These are phyloP conservation scores for Ylistrum balloti DNA, from an alignment of 1,140 invertebrate genomes.

Conservation along the genomic window DNA sequence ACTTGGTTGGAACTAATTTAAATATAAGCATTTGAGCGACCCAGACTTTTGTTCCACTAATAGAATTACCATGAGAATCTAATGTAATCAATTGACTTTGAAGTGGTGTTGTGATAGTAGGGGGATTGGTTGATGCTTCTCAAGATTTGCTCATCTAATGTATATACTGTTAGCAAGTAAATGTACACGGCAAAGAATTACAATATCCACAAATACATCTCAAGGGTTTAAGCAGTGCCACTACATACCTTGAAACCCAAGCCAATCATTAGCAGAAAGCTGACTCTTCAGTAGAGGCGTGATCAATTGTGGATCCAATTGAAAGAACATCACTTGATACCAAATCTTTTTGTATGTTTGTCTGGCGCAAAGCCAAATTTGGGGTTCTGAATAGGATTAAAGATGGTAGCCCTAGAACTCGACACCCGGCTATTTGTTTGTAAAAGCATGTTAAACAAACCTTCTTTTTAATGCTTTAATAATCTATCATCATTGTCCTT, in stretches of 20 bases:
- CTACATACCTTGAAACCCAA: slow-evolving; percentile 33
- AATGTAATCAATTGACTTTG: not conserved
- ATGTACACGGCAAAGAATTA: slow-evolving; percentile 20
- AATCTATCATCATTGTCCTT: not conserved
- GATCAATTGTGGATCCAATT: slow-evolving; percentile 34
- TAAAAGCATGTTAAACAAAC: not conserved
- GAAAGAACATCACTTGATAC: slow-evolving; percentile 38
- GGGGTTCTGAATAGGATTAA: slow-evolving; percentile 6
- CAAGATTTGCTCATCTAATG: not conserved
- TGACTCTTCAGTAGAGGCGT: not conserved
- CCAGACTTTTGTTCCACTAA: not conserved
- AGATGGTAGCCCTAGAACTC: not conserved
- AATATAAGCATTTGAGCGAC: slow-evolving; percentile 23
- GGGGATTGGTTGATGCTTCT: not conserved
- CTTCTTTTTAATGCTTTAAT: not conserved
- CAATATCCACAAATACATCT: slow-evolving; percentile 32
- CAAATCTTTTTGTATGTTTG: slow-evolving; percentile 40
- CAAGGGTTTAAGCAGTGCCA: not conserved
- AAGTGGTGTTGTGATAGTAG: slow-evolving; percentile 17
- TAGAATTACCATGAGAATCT: slow-evolving; percentile 9
- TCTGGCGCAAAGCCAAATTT: slow-evolving; percentile 32
- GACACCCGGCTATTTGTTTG: not conserved
- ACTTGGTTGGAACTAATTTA: not conserved
- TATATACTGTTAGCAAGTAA: not conserved
- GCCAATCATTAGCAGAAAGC: slow-evolving; percentile 25